Base-by-base conservation (phyloP, 2,113 vertebrate genomes). In the Scophthalmus maximus region DNA sequence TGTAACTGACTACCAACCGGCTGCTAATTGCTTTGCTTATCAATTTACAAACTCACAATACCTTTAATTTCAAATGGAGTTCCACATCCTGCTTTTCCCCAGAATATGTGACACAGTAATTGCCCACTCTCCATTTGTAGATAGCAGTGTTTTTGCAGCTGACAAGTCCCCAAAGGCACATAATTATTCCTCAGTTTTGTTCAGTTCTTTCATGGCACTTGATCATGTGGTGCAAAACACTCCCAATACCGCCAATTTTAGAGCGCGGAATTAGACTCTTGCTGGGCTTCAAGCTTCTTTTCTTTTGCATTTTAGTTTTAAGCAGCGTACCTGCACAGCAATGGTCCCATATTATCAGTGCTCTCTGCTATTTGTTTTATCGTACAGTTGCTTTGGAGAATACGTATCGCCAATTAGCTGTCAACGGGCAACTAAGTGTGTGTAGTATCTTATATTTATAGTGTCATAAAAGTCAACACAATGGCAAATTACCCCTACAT, bases 101-200 rank as follows among this genome's bases (percentile, higher is more conserved):
- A 46, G 61, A 79, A 70, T 77, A 76, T 79, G 79, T 81, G 78
- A 73, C 49, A 52, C 55, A 72, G 63, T 88, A 87, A 88, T 88
- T 88, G 72, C 58, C 68, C 30, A 7, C 75, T 78, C 72, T 82
- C 62, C 65, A 64, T 85, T 86, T 88, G 62, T 52, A 85, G 84
- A 84, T 78, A 58, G 59, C 20, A 60, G 61, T 73, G 50, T 85
- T 78, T 87, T 81, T 76, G 46, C 76, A 51, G 78, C 72, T 82
- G 82, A 85, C 73, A 83, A 68, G 51, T 88, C 86, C 84, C 84
- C 61, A 51, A 81, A 82, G 89, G 81, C 66, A 68, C 60, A 62
- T 76, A 78, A 87, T 89, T 89, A 86, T 87, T 90, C 76, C 70
- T 86, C 65, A 63, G 68, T 87, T 88, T 85, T 88, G 76, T 84